Evolutionary conservation across 2,888 invertebrate species (phyloP), one percentile per base, ranked within the genome.

Genomic region (Macaria notata): DNA sequence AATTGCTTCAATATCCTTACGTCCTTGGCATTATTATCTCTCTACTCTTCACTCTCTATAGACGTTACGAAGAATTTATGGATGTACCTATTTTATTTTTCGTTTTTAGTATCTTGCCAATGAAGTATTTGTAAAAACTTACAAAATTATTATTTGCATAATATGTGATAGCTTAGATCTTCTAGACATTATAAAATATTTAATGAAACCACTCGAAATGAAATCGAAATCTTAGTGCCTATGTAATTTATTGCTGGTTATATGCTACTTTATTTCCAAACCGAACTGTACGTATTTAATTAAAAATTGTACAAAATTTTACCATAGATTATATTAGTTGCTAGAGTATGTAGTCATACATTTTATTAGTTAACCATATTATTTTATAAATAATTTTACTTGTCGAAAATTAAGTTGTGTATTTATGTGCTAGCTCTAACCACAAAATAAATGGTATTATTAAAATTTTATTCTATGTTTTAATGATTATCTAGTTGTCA

Each of bases 1-100:
- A 84, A 83, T 81, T 79, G 88, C 82, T 84, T 67, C 74, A 69
- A 70, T 74, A 78, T 75, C 77, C 69, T 75, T 77, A 36, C 30
- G 68, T 75, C 72, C 75, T 73, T 76, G 79, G 79, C 83, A 76
- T 79, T 77, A 50, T 52, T 55, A 80, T 84, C 83, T 88, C 84
- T 88, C 84, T 88, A 81, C 70, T 82, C 77, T 84, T 84, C 83
- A 86, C 87, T 89, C 88, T 88, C 87, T 89, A 84, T 86, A 84
- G 75, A 83, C 77, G 81, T 77, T 81, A 84, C 71, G 70, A 81
- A 75, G 77, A 84, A 82, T 85, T 83, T 81, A 82, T 78, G 70
- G 72, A 79, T 79, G 73, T 81, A 82, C 73, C 78, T 77, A 72
- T 73, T 73, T 76, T 78, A 75, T 74, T 73, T 77, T 75, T 75